Evolutionary conservation across 1,140 invertebrate species (phyloP), one percentile per base, ranked within the genome.

Genomic region (Drosophila persimilis): DNA sequence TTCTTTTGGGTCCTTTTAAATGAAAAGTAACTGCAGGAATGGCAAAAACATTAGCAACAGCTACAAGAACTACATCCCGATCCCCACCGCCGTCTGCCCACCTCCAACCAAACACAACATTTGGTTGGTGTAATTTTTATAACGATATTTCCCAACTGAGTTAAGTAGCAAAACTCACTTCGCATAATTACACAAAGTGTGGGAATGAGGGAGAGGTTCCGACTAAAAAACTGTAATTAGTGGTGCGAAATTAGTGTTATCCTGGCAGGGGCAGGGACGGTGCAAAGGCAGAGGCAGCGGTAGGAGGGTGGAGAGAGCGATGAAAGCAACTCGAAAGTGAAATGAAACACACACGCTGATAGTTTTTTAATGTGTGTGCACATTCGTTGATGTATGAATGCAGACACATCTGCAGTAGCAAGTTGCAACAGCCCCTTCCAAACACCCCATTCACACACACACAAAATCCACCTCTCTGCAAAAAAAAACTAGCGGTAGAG

Each of bases 211-310:
- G n/a, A 11, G 6, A 22, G 31, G 31, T 39, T 29, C 46, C 26
- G 31, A 13, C 41, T 47, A 26, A 76, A 71, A 73, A 74, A 71
- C 62, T 83, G 80, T 84, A 84, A 84, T 84, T 84, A 84, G 80
- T 79, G 80, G 80, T 76, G 80, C 72, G 63, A 84, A 84, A 84
- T 84, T 84, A 69, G 66, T 84, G 75, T 84, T 76, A 75, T 83
- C 61, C 73, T 58, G 35, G 50, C 53, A 73, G 59, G 59, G 45
- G 43, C 51, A 58, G 63, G 47, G 35, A 31, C n/a, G 61, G 50
- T 35, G 48, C 57, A 52, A 59, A 45, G 20, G 26, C 44, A 52
- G n/a, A 9, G 8, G 24, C 7, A 17, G n/a, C 9, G 8, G 24
- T 6, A n/a, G 26, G 17, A 26, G 22, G 15, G 20, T 7, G 7